These are phyloP conservation scores for Pseudorectes ferrugineus DNA, from an alignment of 2,113 vertebrate species.

Conservation along the genomic window DNA sequence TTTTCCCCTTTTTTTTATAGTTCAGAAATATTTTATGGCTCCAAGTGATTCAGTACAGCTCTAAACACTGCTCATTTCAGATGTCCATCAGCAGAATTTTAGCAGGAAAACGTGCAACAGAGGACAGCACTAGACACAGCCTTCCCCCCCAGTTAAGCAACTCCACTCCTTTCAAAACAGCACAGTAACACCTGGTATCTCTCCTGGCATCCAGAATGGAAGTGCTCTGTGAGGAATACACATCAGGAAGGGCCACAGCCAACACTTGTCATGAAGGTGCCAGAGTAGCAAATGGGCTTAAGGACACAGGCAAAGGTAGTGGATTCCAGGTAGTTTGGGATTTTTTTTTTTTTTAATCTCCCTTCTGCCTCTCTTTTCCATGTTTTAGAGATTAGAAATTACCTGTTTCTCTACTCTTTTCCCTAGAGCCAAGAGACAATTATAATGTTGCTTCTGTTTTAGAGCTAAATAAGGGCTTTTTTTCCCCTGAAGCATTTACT, in stretches of 20 bases:
- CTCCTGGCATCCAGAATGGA: not conserved
- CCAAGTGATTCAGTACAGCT: not conserved
- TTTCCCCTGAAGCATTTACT: not conserved
- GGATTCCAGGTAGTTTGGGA: not conserved
- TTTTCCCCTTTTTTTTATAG: not conserved
- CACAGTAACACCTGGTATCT: not conserved
- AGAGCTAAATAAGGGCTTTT: not conserved
- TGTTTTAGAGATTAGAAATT: not conserved
- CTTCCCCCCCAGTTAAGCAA: not conserved
- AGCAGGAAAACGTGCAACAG: not conserved
- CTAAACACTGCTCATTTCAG: not conserved
- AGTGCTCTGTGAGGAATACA: not conserved
- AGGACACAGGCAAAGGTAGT: not conserved
- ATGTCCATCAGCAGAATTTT: not conserved
- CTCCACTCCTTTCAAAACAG: not conserved
- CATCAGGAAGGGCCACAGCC: not conserved
- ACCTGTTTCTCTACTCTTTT: not conserved
- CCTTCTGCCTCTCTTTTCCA: not conserved
- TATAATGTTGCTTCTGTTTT: not conserved
- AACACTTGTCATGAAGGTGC: not conserved
- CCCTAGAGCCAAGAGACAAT: not conserved
- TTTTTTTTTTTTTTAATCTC: not conserved
- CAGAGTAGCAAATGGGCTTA: not conserved
- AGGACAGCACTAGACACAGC: not conserved
- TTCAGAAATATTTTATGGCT: not conserved